Percentiles rank a stretch among this genome's conserved stretches.
These are phyloP conservation scores for Candidula unifasciata DNA, from an alignment of 2,888 invertebrate genomes.

Conservation along the genomic window DNA sequence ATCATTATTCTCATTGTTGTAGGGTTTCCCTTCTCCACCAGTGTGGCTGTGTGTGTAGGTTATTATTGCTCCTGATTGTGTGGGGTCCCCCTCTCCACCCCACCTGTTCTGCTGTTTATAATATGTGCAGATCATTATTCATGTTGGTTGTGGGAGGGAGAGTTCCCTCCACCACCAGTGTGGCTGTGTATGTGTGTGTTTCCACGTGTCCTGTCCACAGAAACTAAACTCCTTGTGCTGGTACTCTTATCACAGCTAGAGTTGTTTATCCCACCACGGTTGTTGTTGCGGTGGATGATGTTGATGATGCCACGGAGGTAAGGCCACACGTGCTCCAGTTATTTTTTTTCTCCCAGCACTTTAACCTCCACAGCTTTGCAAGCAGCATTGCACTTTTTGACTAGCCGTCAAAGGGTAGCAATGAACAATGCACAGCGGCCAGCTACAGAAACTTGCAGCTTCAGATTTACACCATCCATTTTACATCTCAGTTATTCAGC, in stretches of 20 bases:
- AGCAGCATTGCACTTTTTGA: not conserved
- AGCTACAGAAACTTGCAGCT: too few relatives aligned
- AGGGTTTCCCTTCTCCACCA: too few relatives aligned
- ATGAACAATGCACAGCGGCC: not conserved
- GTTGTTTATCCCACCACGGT: slow-evolving; percentile 10
- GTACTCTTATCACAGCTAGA: slow-evolving; percentile 44
- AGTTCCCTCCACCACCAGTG: not conserved
- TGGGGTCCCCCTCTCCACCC: too few relatives aligned
- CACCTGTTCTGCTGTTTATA: not conserved
- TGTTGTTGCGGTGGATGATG: slow-evolving; percentile 20
- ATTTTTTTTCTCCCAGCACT: not conserved
- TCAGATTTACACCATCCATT: too few relatives aligned
- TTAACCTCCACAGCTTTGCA: slow-evolving; percentile 4
- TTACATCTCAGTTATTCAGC: too few relatives aligned
- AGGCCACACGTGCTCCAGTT: not conserved
- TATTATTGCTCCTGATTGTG: too few relatives aligned
- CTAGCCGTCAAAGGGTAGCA: not conserved
- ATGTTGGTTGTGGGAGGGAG: slow-evolving; percentile 3
- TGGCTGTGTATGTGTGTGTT: too few relatives aligned
- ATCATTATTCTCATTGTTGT: too few relatives aligned
- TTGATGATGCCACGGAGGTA: slow-evolving; percentile 39
- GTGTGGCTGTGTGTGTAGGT: too few relatives aligned
- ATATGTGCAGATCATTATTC: not conserved
- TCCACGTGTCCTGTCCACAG: not conserved
- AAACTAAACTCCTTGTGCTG: slow-evolving; percentile 31